Percentiles rank a stretch among this genome's conserved stretches.
phyloP scores from a whole-genome alignment of 2,797 vertebrate species.

The Presbytis comata region DNA sequence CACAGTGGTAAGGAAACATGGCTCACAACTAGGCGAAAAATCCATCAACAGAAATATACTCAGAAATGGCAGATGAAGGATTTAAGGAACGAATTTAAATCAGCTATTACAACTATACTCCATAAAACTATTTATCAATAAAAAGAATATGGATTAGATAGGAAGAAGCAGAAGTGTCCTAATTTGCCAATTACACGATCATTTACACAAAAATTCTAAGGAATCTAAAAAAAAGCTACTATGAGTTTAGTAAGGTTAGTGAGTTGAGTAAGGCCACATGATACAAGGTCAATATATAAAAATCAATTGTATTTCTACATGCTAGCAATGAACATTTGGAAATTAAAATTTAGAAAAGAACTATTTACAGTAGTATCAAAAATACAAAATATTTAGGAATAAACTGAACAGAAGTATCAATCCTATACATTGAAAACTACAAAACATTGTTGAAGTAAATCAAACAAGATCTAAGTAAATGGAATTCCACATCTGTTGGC shows the following conservation, averaged over 20 bases:
- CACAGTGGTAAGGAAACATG: background rate
- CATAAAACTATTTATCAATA: background rate
- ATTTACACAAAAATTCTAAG: background rate
- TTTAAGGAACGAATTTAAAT: background rate
- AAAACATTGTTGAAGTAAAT: background rate
- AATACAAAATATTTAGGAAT: background rate
- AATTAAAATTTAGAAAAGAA: background rate
- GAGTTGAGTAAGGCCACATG: background rate
- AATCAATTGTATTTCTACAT: background rate
- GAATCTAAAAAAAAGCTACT: background rate
- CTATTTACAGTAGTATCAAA: background rate
- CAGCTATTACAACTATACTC: background rate
- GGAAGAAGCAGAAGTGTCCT: background rate
- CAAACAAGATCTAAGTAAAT: background rate
- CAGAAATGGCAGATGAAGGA: background rate
- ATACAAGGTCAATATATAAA: background rate
- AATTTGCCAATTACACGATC: background rate
- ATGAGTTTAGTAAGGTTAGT: background rate
- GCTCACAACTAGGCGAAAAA: background rate
- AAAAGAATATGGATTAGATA: background rate
- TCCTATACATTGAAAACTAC: background rate
- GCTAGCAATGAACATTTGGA: background rate
- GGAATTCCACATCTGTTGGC: background rate
- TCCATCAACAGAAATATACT: background rate
- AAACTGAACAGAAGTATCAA: background rate